These are phyloP conservation scores for Drosophila colorata DNA, from an alignment of 2,888 invertebrate genomes.

Conservation along the genomic window DNA sequence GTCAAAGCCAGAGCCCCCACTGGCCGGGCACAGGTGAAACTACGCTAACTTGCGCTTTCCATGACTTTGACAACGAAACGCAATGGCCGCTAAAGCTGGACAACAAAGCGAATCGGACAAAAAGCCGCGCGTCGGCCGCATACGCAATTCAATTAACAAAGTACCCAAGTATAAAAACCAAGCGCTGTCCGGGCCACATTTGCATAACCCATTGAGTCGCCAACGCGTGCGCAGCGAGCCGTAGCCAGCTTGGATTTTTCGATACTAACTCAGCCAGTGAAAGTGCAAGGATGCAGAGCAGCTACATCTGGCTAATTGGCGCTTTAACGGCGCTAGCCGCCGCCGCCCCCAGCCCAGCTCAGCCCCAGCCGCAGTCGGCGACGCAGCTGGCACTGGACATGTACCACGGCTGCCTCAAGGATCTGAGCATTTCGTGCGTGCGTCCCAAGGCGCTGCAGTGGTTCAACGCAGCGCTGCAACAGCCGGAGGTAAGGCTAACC, in stretches of 20 bases:
- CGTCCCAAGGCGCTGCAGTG: constrained; percentile 92
- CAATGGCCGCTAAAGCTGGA: constrained; percentile 60
- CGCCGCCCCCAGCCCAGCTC: constrained; percentile 50
- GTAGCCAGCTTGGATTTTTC: constrained; percentile 32
- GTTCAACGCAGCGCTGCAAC: constrained; percentile 89
- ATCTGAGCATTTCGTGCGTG: constrained; percentile 90
- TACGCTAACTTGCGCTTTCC: constrained; percentile 74
- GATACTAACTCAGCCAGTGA: constrained; percentile 13
- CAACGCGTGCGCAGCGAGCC: constrained; percentile 71
- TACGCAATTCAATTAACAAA: constrained; percentile 80
- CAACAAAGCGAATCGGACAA: constrained; percentile 48
- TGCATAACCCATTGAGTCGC: constrained; percentile 84
- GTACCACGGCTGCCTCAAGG: constrained; percentile 89
- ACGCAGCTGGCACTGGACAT: constrained; percentile 88
- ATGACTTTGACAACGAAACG: constrained; percentile 66
- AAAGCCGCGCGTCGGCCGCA: constrained; percentile 52
- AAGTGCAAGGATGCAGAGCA: constrained; percentile 77
- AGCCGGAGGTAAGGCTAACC: constrained; percentile 90
- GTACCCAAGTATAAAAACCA: constrained; percentile 85
- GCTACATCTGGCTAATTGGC: constrained; percentile 64
- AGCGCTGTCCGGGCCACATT: constrained; percentile 76
- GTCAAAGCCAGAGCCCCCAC: background rate
- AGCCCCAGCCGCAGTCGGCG: constrained; percentile 87
- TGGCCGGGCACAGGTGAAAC: constrained; percentile 61
- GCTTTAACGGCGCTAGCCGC: constrained; percentile 68